Conservation (phyloP, 64 coral and sea anemone species). For the Stichodactyla helianthus region DNA sequence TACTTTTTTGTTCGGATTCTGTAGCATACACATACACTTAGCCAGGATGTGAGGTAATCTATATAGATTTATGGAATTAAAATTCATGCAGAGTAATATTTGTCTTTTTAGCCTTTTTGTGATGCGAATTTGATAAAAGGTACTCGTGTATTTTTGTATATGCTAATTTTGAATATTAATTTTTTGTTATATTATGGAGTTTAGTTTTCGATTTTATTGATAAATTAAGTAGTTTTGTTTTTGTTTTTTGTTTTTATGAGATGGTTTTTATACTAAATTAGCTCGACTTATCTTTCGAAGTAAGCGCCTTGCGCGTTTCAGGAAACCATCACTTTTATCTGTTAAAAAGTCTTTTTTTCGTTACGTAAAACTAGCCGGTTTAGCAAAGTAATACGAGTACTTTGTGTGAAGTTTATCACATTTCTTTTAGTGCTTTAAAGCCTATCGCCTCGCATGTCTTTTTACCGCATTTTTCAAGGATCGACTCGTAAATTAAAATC, state of each 20-base stretch:
- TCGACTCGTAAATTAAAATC: background rate
- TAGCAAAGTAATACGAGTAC: background rate
- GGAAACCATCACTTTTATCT: constrained; percentile 1
- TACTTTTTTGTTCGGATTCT: background rate
- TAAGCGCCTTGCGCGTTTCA: background rate
- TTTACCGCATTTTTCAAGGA: constrained; percentile 3
- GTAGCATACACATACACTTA: background rate
- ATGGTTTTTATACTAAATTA: background rate
- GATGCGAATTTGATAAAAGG: background rate
- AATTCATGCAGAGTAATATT: background rate
- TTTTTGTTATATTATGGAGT: background rate
- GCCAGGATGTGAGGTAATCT: background rate
- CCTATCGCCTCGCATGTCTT: background rate
- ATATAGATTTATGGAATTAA: constrained; percentile 1
- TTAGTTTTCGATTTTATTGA: background rate
- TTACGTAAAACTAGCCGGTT: constrained; percentile 10
- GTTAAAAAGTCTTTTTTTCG: background rate
- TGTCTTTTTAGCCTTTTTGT: background rate
- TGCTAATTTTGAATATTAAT: background rate
- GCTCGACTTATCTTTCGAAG: background rate
- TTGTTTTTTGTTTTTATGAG: background rate
- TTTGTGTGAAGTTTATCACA: background rate
- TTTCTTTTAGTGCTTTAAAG: constrained; percentile 4
- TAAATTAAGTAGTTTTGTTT: background rate
- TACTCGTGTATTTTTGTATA: background rate